Evolutionary conservation across 2,113 vertebrate species (phyloP).

Genomic region (Bagarius yarrelli): DNA sequence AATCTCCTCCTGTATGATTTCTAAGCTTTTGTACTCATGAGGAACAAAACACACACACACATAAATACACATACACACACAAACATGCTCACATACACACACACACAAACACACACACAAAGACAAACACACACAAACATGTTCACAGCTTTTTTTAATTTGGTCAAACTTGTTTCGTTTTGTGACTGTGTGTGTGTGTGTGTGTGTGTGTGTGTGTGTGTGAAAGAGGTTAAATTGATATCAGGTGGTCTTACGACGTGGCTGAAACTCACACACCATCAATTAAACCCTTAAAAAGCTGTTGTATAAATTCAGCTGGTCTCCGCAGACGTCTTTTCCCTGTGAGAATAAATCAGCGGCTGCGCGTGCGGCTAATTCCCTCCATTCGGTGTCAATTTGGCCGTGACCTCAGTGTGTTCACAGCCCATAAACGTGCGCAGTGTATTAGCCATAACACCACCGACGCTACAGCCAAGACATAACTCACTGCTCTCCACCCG

Average conservation of each 20-base stretch:
- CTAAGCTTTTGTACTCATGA: too few species aligned
- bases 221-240: constrained; percentile 7
- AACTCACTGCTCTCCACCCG: constrained; percentile 57
- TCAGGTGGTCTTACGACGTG: background rate
- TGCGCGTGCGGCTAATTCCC: constrained; percentile 75
- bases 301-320: constrained; percentile 45
- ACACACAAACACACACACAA: too few species aligned
- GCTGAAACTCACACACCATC: constrained; percentile 45
- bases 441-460: constrained; percentile 68
- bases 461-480: constrained; percentile 45
- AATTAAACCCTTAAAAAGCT: constrained; percentile 52
- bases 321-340: constrained; percentile 70
- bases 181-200: background rate
- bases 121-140: too few species aligned
- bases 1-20: too few species aligned
- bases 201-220: constrained; percentile 5
- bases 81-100: too few species aligned
- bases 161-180: background rate
- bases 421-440: constrained; percentile 55
- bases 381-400: constrained; percentile 75
- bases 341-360: constrained; percentile 70
- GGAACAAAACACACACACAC: too few species aligned
- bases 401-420: constrained; percentile 64
- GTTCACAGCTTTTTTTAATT: too few species aligned
- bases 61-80: too few species aligned